Evolutionary conservation across 2,888 invertebrate species (phyloP).

Genomic region (Eucera pruinosa): DNA sequence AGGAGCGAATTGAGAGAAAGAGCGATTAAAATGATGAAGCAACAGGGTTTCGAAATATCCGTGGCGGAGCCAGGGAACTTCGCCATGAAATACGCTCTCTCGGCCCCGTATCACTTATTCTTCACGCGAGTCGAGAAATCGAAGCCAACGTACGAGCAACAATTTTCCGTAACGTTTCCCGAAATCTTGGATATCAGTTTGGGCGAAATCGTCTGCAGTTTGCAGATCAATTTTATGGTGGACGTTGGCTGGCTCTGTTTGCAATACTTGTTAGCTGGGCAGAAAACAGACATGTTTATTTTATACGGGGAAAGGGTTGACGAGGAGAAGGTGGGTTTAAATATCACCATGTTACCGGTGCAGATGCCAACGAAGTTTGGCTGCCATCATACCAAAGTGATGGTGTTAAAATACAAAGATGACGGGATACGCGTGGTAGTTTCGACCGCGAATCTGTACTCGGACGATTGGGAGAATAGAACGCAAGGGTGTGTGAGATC

Average conservation of each 20-base stretch:
- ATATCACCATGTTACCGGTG: slow-evolving; percentile 73
- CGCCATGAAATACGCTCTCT: slow-evolving; percentile 88
- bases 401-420: slow-evolving; percentile 93
- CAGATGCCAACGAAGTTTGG: slow-evolving; percentile 74
- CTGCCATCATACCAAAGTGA: slow-evolving; percentile 89
- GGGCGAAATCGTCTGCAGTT: slow-evolving; percentile 89
- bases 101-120: slow-evolving; percentile 89
- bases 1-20: slow-evolving; percentile 68
- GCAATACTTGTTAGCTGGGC: slow-evolving; percentile 92
- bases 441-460: slow-evolving; percentile 96
- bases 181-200: slow-evolving; percentile 92
- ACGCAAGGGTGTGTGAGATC: slow-evolving; percentile 90
- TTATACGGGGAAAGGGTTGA: slow-evolving; percentile 72
- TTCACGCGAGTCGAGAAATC: slow-evolving; percentile 89
- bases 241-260: slow-evolving; percentile 95
- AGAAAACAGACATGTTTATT: slow-evolving; percentile 85
- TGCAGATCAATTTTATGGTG: slow-evolving; percentile 98
- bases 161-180: slow-evolving; percentile 89
- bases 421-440: slow-evolving; percentile 93
- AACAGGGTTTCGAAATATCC: slow-evolving; percentile 84
- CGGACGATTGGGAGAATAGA: slow-evolving; percentile 96
- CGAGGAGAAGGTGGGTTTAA: slow-evolving; percentile 64
- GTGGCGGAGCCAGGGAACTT: slow-evolving; percentile 88
- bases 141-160: slow-evolving; percentile 87
- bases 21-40: slow-evolving; percentile 75